Evolutionary conservation across 1,140 invertebrate species (phyloP).

Genomic region (Drosophila mauritiana): DNA sequence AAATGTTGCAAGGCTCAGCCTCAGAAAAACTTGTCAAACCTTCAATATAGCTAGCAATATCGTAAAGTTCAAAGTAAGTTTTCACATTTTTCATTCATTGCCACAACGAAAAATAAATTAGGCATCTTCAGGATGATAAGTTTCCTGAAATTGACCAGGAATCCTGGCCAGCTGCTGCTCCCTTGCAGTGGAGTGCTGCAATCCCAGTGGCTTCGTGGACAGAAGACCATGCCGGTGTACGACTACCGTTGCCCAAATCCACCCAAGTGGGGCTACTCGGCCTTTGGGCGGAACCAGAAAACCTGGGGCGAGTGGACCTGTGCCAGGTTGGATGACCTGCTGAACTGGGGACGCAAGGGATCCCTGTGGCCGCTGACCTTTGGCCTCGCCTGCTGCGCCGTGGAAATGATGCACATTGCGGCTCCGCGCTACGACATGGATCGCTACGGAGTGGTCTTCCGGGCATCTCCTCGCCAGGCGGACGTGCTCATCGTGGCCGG

Average conservation of each 20-base stretch:
- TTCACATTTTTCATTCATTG: neutral
- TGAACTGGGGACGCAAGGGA: constrained; percentile 97
- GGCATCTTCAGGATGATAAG: constrained; percentile 6
- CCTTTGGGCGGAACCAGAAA: constrained; percentile 69
- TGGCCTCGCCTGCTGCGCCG: constrained; percentile 98
- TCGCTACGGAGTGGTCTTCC: constrained; percentile 94
- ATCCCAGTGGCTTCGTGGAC: constrained; percentile 32
- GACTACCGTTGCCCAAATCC: constrained; percentile 50
- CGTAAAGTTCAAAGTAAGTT: constrained; percentile 6
- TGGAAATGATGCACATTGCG: constrained; percentile 99
- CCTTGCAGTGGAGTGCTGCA: neutral
- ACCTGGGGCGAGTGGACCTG: constrained; percentile 90
- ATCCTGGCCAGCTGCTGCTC: constrained; percentile 7
- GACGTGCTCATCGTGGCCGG: constrained; percentile 99
- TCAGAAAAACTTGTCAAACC: neutral
- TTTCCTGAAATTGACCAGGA: neutral
- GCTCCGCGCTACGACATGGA: constrained; percentile 99
- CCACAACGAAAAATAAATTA: neutral
- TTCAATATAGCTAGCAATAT: no score
- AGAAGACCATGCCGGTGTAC: constrained; percentile 78
- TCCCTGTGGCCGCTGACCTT: constrained; percentile 98
- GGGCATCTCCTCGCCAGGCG: constrained; percentile 97
- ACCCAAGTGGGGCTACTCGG: constrained; percentile 57
- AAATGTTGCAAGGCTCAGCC: no score
- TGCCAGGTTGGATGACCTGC: constrained; percentile 94